Base-by-base conservation (phyloP, 2,113 vertebrate species). In the Psettodes erumei region DNA sequence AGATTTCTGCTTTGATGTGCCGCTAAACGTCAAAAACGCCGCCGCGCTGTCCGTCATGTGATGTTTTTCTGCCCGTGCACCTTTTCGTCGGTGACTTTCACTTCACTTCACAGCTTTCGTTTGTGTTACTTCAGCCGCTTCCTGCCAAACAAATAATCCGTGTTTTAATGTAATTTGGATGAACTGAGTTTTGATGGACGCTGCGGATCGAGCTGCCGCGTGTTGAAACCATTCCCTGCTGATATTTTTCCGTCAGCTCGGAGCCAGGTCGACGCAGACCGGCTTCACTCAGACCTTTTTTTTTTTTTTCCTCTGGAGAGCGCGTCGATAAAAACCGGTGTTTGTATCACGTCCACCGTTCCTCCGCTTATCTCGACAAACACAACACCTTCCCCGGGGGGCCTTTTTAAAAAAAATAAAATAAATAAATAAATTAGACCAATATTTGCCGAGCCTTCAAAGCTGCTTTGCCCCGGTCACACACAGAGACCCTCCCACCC, bases 381-480 rank as follows among this genome's bases (percentile, higher is more conserved):
- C 53, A 32, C 61, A 82, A 74, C 74, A 83, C 63, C 75, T 67
- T 77, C 58, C 65, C 77, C 62, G 72, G 67, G 21, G 61, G 51
- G 21, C 55, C 45, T 32, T 75, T 73, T 68, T 4, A 5, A 38
- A 60, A 33, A 21, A 48, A 1, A 38, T 13, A 63, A 77, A 87
- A 68, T 43, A 82, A 76, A 88, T 86, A 77, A 90, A 77, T 86
- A 87, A 73, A 83, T 67, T 62, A 59, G 74, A 25, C 70, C 80
- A 90, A 92, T 92, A 90, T 93, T 92, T 82, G 84, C 88, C 16
- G 30, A 75, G 69, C 82, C 84, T 86, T 90, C 74, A 88, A 88
- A 91, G 83, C 75, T 72, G 48, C 75, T 45, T 40, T 75, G 61
- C 72, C 32, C 69, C 63, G 65, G 64, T 80, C 70, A 56, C 48